Percentiles rank a stretch among this genome's conserved stretches.
These are phyloP conservation scores for Ptiloglossa arizonensis DNA, from an alignment of 1,140 invertebrate genomes.

Conservation along the genomic window DNA sequence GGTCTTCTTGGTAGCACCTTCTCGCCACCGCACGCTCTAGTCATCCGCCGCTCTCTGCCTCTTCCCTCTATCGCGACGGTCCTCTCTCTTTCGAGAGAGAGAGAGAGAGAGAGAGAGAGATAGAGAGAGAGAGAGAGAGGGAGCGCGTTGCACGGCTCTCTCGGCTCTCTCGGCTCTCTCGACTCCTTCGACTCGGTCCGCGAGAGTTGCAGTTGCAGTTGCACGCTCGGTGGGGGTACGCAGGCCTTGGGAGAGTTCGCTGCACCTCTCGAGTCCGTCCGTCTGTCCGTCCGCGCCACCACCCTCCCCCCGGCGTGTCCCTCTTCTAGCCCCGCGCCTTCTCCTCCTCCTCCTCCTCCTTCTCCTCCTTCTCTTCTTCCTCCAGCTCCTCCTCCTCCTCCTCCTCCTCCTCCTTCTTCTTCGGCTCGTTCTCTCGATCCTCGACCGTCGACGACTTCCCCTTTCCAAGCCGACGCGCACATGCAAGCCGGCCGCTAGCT, in stretches of 20 bases:
- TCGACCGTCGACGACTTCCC: constrained; percentile 75
- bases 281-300: constrained; percentile 62
- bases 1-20: constrained; percentile 31
- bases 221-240: constrained; percentile 59
- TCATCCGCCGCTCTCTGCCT: not conserved
- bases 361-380: constrained; percentile 8
- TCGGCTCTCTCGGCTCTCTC: constrained; percentile 45
- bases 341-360: constrained; percentile 30
- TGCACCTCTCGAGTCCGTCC: constrained; percentile 79
- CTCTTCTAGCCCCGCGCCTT: constrained; percentile 31
- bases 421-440: constrained; percentile 37
- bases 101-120: too few species aligned
- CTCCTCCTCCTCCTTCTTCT: constrained; percentile 33
- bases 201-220: constrained; percentile 70
- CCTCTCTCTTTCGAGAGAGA: too few species aligned
- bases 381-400: constrained; percentile 33
- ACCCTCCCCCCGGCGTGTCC: constrained; percentile 24
- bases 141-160: constrained; percentile 44
- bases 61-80: constrained; percentile 22
- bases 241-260: constrained; percentile 82
- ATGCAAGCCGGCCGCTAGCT: constrained; percentile 65
- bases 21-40: constrained; percentile 3
- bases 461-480: constrained; percentile 77
- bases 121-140: too few species aligned
- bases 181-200: constrained; percentile 42